phyloP scores from a whole-genome alignment of 2,888 invertebrate species.

The Cheilosia urbana region DNA sequence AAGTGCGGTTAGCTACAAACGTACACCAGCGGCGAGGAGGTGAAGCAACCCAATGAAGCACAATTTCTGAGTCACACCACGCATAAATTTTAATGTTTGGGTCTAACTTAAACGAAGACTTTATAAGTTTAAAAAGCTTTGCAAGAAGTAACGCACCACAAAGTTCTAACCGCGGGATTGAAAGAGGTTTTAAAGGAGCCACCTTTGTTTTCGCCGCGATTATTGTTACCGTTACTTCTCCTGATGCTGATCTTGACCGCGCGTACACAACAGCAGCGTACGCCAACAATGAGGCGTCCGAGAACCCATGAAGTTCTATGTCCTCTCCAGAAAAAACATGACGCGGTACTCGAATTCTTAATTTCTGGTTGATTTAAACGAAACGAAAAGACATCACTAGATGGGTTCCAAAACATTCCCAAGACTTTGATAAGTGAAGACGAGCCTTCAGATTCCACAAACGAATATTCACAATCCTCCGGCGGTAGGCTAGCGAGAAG shows the following conservation, averaged over 20 bases:
- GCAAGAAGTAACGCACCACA: slow-evolving; percentile 41
- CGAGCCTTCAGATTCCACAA: too few species aligned
- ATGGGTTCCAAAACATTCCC: too few species aligned
- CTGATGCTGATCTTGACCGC: background rate
- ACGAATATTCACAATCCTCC: too few species aligned
- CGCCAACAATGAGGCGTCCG: slow-evolving; percentile 12
- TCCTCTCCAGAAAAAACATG: too few species aligned
- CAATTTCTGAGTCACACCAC: slow-evolving; percentile 78
- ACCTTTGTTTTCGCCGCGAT: background rate
- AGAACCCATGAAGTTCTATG: slow-evolving; percentile 23
- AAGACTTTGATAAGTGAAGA: too few species aligned
- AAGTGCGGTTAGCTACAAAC: slow-evolving; percentile 54
- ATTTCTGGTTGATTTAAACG: too few species aligned
- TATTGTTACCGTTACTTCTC: too few species aligned
- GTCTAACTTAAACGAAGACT: slow-evolving; percentile 2
- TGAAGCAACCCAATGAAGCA: slow-evolving; percentile 77
- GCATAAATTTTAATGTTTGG: slow-evolving; percentile 17
- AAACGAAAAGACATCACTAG: too few species aligned
- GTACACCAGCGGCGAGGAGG: slow-evolving; percentile 64
- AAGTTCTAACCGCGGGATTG: slow-evolving; percentile 51
- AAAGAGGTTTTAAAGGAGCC: slow-evolving; percentile 38
- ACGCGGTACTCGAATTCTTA: too few species aligned
- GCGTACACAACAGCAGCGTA: background rate
- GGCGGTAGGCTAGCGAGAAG: too few species aligned
- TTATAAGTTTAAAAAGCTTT: slow-evolving; percentile 27